phyloP scores from a whole-genome alignment of 2,888 invertebrate genomes.

The Drosophila longiperda region DNA sequence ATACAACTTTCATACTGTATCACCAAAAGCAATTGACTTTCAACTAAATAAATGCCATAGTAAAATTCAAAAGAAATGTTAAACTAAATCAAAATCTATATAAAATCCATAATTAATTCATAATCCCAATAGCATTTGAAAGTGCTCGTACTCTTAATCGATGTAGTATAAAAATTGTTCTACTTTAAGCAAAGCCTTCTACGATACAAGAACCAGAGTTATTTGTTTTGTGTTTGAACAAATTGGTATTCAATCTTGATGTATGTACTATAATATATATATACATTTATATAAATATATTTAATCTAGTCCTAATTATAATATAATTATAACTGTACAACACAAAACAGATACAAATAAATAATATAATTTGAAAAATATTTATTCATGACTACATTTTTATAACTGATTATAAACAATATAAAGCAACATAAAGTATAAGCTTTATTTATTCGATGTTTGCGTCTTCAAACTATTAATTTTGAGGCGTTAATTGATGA shows the following conservation, averaged over 20 bases:
- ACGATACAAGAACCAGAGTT: conserved; percentile 43
- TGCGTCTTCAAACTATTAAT: background rate
- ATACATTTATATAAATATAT: conserved; percentile 21
- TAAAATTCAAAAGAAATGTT: conserved; percentile 33
- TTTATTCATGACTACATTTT: conserved; percentile 22
- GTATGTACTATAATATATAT: conserved; percentile 43
- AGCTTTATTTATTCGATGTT: too few species aligned
- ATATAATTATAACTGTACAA: conserved; percentile 74
- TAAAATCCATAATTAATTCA: conserved; percentile 25
- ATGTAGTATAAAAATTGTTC: conserved; percentile 55
- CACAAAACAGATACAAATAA: conserved; percentile 61
- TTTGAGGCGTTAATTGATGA: background rate
- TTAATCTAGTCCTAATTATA: conserved; percentile 78
- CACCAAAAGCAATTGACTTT: conserved; percentile 51
- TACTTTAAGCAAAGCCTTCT: conserved; percentile 53
- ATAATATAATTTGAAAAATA: conserved; percentile 53
- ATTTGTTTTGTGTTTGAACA: conserved; percentile 60
- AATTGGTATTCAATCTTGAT: conserved; percentile 68
- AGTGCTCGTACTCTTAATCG: conserved; percentile 28
- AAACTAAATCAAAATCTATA: conserved; percentile 64
- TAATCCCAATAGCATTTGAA: conserved; percentile 20
- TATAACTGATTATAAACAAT: background rate
- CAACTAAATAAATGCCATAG: conserved; percentile 11
- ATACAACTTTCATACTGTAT: conserved; percentile 31
- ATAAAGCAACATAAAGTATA: background rate